Percentiles rank a stretch among this genome's conserved stretches.
phyloP scores from a whole-genome alignment of 2,113 vertebrate genomes.

The Trichechus manatus region DNA sequence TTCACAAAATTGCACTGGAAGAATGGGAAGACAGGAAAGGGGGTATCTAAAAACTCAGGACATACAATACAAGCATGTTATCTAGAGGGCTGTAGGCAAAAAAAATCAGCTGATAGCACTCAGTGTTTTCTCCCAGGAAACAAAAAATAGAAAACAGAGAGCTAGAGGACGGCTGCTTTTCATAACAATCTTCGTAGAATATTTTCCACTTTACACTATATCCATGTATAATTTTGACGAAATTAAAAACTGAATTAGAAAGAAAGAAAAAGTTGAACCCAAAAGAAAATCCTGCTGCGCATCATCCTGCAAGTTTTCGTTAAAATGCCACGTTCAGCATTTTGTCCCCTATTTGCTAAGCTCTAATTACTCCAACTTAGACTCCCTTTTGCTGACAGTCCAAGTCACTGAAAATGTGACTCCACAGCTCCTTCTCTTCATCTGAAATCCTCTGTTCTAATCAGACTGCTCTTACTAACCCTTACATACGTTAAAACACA shows the following conservation, averaged over 20 bases:
- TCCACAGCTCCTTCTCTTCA: not conserved
- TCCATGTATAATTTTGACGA: constrained; percentile 27
- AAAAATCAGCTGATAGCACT: not conserved
- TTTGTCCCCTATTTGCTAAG: not conserved
- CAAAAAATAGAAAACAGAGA: not conserved
- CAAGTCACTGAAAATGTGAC: not conserved
- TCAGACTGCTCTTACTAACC: not conserved
- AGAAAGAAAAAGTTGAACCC: not conserved
- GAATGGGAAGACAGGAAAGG: not conserved
- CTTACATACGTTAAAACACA: not conserved
- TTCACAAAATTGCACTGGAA: not conserved
- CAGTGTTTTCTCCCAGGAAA: not conserved
- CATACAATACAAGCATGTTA: not conserved
- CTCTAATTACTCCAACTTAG: not conserved
- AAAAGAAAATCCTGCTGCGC: not conserved
- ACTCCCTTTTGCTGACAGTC: constrained; percentile 23
- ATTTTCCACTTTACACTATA: not conserved
- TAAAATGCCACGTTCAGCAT: not conserved
- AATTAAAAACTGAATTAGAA: constrained; percentile 55
- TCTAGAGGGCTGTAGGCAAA: not conserved
- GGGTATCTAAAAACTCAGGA: not conserved
- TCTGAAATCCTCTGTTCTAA: not conserved
- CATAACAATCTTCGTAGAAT: not conserved
- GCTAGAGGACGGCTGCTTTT: not conserved
- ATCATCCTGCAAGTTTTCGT: not conserved